phyloP scores from a whole-genome alignment of 2,888 invertebrate species.

The Calameuta pallipes region DNA sequence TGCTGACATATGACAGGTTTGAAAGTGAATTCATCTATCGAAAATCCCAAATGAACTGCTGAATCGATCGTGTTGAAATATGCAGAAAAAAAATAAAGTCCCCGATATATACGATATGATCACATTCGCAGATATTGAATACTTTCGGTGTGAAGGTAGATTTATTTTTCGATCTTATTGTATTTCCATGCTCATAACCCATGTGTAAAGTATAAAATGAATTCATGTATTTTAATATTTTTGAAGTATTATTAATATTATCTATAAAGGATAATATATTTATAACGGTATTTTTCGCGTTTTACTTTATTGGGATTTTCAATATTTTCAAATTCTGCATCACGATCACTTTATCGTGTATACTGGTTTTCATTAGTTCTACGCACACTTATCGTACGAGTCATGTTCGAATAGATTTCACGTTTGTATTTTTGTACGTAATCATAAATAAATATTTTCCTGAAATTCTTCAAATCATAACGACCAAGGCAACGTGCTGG shows the following conservation, averaged over 20 bases:
- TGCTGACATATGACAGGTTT: too few relatives aligned
- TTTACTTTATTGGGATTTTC: neutral
- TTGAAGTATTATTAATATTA: neutral
- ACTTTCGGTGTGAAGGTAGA: too few relatives aligned
- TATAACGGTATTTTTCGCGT: too few relatives aligned
- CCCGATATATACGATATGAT: too few relatives aligned
- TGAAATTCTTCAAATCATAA: neutral
- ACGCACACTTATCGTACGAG: neutral
- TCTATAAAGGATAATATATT: neutral
- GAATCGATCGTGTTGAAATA: too few relatives aligned
- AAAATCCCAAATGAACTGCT: too few relatives aligned
- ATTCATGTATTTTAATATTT: neutral
- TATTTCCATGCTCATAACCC: neutral
- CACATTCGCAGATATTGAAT: too few relatives aligned
- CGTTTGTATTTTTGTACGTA: neutral
- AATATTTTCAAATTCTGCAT: neutral
- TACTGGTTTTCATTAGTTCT: neutral
- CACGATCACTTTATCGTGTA: neutral
- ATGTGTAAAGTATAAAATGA: neutral
- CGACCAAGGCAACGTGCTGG: neutral
- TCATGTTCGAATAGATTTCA: neutral
- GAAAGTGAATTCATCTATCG: too few relatives aligned
- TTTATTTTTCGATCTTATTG: too few relatives aligned
- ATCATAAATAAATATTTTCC: neutral
- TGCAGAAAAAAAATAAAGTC: too few relatives aligned